Conservation (phyloP, 1,140 invertebrate species). For the Pseudomyrmex pallidus region DNA sequence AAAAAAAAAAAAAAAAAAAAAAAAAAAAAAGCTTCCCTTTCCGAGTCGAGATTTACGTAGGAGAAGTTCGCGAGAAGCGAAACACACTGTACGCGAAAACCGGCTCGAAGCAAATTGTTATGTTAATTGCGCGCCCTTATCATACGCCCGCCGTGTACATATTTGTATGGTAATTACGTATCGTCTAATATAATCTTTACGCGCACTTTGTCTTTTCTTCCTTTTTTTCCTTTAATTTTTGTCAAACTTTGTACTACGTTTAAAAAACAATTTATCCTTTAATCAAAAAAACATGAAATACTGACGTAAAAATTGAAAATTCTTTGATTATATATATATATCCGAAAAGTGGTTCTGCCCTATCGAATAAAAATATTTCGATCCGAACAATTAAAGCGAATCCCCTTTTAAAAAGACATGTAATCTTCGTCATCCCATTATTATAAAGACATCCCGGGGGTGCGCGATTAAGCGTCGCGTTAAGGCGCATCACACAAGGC, state of each 20-base stretch:
- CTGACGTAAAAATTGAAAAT: no score
- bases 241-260: no score
- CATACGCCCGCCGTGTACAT: background rate
- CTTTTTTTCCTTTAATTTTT: background rate
- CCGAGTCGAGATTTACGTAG: no score
- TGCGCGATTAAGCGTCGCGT: constrained; percentile 20
- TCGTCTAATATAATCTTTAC: constrained; percentile 22
- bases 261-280: no score
- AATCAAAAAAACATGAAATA: no score
- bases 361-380: background rate
- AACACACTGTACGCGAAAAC: background rate
- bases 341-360: no score
- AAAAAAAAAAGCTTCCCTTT: no score
- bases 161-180: no score
- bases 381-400: background rate
- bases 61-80: no score
- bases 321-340: no score
- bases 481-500: constrained; percentile 5
- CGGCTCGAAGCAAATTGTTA: constrained; percentile 8
- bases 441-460: constrained; percentile 44
- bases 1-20: background rate
- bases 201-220: background rate
- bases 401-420: background rate
- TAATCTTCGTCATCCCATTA: constrained; percentile 31
- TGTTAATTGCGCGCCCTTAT: constrained; percentile 7